phyloP scores from a whole-genome alignment of 2,113 vertebrate species.

The Sterrhoptilus dennistouni region DNA sequence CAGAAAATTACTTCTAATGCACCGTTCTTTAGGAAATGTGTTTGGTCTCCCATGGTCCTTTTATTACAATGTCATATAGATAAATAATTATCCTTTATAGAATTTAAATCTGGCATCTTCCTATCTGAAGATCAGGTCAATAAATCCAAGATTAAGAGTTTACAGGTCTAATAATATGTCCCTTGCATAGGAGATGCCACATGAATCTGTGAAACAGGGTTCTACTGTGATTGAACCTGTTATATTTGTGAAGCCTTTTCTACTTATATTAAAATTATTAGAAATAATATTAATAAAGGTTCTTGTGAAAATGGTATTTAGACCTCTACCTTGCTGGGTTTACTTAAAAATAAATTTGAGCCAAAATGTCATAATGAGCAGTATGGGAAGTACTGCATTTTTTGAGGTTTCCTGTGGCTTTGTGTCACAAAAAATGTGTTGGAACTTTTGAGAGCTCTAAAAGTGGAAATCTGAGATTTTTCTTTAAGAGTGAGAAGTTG shows the following conservation, averaged over 20 bases:
- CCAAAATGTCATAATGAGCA: not conserved
- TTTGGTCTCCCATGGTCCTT: not conserved
- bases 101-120: slow-evolving; percentile 17
- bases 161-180: not conserved
- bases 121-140: not conserved
- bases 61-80: not conserved
- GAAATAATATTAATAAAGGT: not conserved
- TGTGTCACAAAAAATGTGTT: not conserved
- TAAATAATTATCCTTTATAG: not conserved
- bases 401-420: slow-evolving; percentile 12
- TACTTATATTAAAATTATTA: not conserved
- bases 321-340: not conserved
- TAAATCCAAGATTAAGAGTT: not conserved
- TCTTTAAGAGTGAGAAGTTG: not conserved
- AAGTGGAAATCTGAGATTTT: not conserved
- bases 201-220: not conserved
- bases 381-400: not conserved
- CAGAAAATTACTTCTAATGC: slow-evolving; percentile 11
- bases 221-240: not conserved
- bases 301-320: slow-evolving; percentile 21
- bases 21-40: not conserved
- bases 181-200: not conserved
- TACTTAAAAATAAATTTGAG: not conserved
- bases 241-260: not conserved
- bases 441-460: not conserved